Conservation (phyloP, 2,888 invertebrate genomes). For the Drosophila diplacantha region DNA sequence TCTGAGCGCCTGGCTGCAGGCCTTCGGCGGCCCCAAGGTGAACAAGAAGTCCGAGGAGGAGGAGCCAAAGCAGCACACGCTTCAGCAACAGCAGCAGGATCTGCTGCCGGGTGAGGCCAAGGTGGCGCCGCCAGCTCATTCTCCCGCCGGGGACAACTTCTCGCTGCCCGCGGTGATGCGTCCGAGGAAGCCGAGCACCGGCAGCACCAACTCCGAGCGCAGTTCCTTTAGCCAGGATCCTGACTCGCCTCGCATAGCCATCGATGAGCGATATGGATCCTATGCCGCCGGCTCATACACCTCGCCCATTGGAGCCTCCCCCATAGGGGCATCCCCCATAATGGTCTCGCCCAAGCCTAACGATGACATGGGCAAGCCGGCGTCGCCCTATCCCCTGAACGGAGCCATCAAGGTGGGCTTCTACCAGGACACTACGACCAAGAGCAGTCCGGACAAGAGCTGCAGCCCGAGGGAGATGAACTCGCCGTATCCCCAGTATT, state of each 20-base stretch:
- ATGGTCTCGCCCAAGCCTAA: slow-evolving; percentile 87
- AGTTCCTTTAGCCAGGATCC: slow-evolving; percentile 88
- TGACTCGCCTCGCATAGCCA: slow-evolving; percentile 84
- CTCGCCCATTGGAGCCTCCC: slow-evolving; percentile 82
- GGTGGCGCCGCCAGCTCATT: slow-evolving; percentile 59
- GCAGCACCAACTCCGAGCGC: slow-evolving; percentile 87
- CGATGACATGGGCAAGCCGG: slow-evolving; percentile 80
- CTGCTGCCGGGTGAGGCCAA: slow-evolving; percentile 24
- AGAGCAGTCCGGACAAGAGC: slow-evolving; percentile 90
- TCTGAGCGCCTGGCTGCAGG: slow-evolving; percentile 94
- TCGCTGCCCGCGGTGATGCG: slow-evolving; percentile 77
- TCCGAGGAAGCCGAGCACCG: slow-evolving; percentile 86
- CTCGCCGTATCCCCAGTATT: slow-evolving; percentile 80
- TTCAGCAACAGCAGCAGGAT: slow-evolving; percentile 31
- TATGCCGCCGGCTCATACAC: slow-evolving; percentile 86
- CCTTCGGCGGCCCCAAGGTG: slow-evolving; percentile 91
- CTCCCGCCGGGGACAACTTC: slow-evolving; percentile 71
- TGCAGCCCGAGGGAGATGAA: slow-evolving; percentile 88
- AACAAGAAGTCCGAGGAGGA: slow-evolving; percentile 81
- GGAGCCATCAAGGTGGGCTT: slow-evolving; percentile 92
- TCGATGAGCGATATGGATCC: slow-evolving; percentile 80
- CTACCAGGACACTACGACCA: slow-evolving; percentile 91
- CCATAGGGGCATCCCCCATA: slow-evolving; percentile 82
- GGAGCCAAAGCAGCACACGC: slow-evolving; percentile 75
- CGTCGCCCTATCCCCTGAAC: slow-evolving; percentile 84